Evolutionary conservation across 1,140 invertebrate genomes (phyloP).

Genomic region (Scaptomyza pallida): DNA sequence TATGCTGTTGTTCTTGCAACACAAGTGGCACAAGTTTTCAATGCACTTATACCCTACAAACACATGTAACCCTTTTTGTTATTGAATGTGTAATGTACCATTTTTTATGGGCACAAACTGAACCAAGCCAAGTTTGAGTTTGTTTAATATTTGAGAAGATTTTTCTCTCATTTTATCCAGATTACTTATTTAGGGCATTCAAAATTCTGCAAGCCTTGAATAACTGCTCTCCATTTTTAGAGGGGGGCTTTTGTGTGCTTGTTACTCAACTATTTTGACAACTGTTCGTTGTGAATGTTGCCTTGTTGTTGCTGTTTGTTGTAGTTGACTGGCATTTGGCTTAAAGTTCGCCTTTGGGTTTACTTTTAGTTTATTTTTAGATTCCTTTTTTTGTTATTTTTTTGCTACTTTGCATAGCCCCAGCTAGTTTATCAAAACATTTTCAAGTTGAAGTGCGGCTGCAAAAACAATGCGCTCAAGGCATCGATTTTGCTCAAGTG

Average conservation of each 20-base stretch:
- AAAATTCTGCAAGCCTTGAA: background rate
- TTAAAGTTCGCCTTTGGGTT: slow-evolving; percentile 58
- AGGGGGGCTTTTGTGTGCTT: slow-evolving; percentile 12
- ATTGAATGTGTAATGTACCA: too few relatives aligned
- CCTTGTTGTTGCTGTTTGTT: slow-evolving; percentile 38
- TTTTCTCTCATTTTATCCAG: background rate
- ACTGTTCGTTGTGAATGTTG: slow-evolving; percentile 51
- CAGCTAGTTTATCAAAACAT: slow-evolving; percentile 76
- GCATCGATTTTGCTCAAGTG: slow-evolving; percentile 72
- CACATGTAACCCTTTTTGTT: too few relatives aligned
- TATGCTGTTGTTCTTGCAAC: slow-evolving; percentile 40
- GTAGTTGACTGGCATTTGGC: slow-evolving; percentile 56
- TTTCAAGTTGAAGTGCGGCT: slow-evolving; percentile 79
- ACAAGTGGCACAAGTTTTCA: slow-evolving; percentile 42
- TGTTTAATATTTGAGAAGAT: background rate
- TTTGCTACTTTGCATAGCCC: slow-evolving; percentile 59
- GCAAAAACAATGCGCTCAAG: slow-evolving; percentile 70
- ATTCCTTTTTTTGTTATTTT: slow-evolving; percentile 23
- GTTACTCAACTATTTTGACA: slow-evolving; percentile 58
- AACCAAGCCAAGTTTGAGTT: too few relatives aligned
- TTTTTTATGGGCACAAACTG: background rate
- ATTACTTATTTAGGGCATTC: background rate
- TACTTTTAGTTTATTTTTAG: slow-evolving; percentile 1
- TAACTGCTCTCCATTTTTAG: background rate
- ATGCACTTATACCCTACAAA: slow-evolving; percentile 5